These are phyloP conservation scores for Dromius quadrimaculatus DNA, from an alignment of 2,888 invertebrate genomes.

Conservation along the genomic window DNA sequence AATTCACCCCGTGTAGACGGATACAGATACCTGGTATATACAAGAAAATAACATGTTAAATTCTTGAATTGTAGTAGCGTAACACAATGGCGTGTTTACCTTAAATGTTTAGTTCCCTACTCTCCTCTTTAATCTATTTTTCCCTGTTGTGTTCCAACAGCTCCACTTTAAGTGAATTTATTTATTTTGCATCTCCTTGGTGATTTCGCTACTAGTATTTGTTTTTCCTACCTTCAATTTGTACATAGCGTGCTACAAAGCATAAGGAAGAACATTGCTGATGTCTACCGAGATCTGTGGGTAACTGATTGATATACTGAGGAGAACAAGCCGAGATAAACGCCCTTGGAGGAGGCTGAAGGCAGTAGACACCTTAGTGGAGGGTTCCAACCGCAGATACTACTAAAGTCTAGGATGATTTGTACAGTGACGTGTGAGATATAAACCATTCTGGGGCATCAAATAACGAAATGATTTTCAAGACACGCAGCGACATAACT, in stretches of 20 bases:
- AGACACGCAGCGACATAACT: too few relatives aligned
- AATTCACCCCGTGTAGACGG: too few relatives aligned
- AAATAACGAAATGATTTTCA: too few relatives aligned
- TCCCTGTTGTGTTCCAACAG: neutral
- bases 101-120: neutral
- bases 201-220: neutral
- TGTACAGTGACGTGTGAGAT: too few relatives aligned
- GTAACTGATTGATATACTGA: constrained; percentile 45
- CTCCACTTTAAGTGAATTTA: constrained; percentile 19
- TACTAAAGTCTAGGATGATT: too few relatives aligned
- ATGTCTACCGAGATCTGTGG: neutral
- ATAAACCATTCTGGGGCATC: too few relatives aligned
- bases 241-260: constrained; percentile 15
- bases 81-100: neutral
- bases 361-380: neutral
- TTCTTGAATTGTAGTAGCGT: too few relatives aligned
- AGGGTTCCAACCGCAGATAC: too few relatives aligned
- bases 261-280: neutral
- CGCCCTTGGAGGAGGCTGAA: neutral
- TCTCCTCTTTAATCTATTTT: neutral
- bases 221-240: constrained; percentile 1
- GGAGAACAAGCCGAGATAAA: constrained; percentile 32
- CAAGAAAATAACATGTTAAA: too few relatives aligned
- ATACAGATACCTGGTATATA: too few relatives aligned
- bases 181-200: constrained; percentile 15